phyloP scores from a whole-genome alignment of 2,888 invertebrate species.

The Allacma fusca region DNA sequence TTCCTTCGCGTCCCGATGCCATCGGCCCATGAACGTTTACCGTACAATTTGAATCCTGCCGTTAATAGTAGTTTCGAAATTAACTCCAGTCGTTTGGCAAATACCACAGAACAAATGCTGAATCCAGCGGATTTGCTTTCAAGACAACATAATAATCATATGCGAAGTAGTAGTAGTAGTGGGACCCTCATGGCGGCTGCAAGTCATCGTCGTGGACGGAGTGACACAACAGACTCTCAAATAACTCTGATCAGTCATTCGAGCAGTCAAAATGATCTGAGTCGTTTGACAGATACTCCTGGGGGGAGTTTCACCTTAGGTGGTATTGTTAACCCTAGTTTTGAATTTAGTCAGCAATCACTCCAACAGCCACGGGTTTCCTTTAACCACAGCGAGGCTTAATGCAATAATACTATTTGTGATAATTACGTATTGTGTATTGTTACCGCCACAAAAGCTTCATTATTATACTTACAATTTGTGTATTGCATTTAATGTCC shows the following conservation, averaged over 20 bases:
- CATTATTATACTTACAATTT: too few relatives aligned
- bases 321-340: slow-evolving; percentile 26
- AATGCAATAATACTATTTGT: background rate
- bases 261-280: slow-evolving; percentile 37
- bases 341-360: slow-evolving; percentile 24
- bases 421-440: too few relatives aligned
- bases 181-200: slow-evolving; percentile 6
- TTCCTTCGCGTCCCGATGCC: slow-evolving; percentile 22
- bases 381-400: slow-evolving; percentile 14
- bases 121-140: background rate
- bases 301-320: background rate
- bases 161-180: slow-evolving; percentile 26
- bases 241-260: slow-evolving; percentile 41
- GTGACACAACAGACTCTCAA: slow-evolving; percentile 33
- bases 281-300: background rate
- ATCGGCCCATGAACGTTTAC: background rate
- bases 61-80: background rate
- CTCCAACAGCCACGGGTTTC: background rate
- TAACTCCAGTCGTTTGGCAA: background rate
- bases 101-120: background rate
- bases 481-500: too few relatives aligned
- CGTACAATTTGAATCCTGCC: background rate
- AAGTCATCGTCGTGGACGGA: background rate
- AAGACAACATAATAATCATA: slow-evolving; percentile 15
- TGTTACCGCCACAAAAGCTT: too few relatives aligned